Evolutionary conservation across 2,113 vertebrate species (phyloP).

Genomic region (Festucalex cinctus): DNA sequence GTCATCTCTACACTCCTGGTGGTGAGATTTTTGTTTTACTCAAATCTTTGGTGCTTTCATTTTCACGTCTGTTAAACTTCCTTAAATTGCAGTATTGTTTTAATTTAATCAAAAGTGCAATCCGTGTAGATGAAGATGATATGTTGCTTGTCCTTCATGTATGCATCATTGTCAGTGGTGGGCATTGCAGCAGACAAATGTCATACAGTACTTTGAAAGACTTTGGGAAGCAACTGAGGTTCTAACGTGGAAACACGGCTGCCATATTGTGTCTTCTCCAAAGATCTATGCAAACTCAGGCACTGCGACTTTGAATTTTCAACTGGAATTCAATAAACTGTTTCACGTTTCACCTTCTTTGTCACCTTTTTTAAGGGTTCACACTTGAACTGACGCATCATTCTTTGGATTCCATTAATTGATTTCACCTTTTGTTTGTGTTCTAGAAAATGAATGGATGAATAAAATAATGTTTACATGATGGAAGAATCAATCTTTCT

Average conservation of each 20-base stretch:
- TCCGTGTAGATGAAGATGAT: neutral
- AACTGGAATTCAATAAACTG: slow-evolving; percentile 39
- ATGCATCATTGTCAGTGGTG: neutral
- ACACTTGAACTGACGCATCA: neutral
- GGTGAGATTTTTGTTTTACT: neutral
- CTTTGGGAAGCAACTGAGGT: neutral
- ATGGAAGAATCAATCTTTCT: neutral
- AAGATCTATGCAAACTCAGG: slow-evolving; percentile 67
- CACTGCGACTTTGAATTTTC: slow-evolving; percentile 46
- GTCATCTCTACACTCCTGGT: neutral
- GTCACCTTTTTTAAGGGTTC: neutral
- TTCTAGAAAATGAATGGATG: neutral
- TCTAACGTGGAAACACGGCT: slow-evolving; percentile 21
- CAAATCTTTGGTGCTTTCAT: neutral
- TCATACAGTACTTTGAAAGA: slow-evolving; percentile 16
- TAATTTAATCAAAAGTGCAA: neutral
- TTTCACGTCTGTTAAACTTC: neutral
- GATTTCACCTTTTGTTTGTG: neutral
- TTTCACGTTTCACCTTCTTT: slow-evolving; percentile 10
- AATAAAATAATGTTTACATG: neutral
- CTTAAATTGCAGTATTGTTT: neutral
- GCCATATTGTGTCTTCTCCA: slow-evolving; percentile 35
- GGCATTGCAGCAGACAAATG: slow-evolving; percentile 4
- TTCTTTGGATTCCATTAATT: no score
- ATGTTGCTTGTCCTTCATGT: slow-evolving; percentile 1